Base-by-base conservation (phyloP, 2,113 vertebrate species). In the Tylochromis polylepis region DNA sequence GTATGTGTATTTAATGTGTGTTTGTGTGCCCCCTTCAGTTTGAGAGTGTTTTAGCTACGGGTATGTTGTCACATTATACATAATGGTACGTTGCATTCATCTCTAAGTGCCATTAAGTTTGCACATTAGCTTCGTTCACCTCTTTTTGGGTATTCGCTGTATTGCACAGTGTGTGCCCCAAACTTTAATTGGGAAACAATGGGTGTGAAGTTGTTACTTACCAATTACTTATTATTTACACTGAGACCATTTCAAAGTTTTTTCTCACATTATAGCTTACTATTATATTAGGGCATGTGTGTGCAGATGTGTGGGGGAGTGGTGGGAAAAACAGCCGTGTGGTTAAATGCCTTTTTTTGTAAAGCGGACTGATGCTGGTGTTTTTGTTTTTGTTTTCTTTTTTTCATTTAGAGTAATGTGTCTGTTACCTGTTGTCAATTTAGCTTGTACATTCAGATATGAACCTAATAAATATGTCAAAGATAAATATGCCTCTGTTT, bases 391-490 rank as follows among this genome's bases (percentile, higher is more conserved):
- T 56, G 24, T 58, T 24, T 41, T 53, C 80, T 83, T 67, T 81
- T 85, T 77, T 86, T 81, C 79, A 85, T 91, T 94, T 94, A 89
- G 62, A 93, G 90, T 95, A 94, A 92, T 89, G 90, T 95, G 93
- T 94, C 87, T 93, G 92, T 94, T 94, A 91, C 85, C 89, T 96
- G 95, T 95, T 90, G 95, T 96, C 93, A 89, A 86, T 90, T 94
- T 95, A 92, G 92, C 91, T 91, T 94, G 95, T 95, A 95, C 89
- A 95, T 95, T 96, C 92, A 95, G 75, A 93, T 94, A 95, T 93
- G 83, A 94, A 94, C 90, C 85, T 85, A 96, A 96, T 96, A 96
- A 96, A 96, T 92, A 93, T 95, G 95, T 95, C 88, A 84, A 90
- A 79, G 51, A 88, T 56, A 67, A 87, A 70, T 31, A 55, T 55